Conservation (phyloP, 2,888 invertebrate species). For the Drosophila basisetae region DNA sequence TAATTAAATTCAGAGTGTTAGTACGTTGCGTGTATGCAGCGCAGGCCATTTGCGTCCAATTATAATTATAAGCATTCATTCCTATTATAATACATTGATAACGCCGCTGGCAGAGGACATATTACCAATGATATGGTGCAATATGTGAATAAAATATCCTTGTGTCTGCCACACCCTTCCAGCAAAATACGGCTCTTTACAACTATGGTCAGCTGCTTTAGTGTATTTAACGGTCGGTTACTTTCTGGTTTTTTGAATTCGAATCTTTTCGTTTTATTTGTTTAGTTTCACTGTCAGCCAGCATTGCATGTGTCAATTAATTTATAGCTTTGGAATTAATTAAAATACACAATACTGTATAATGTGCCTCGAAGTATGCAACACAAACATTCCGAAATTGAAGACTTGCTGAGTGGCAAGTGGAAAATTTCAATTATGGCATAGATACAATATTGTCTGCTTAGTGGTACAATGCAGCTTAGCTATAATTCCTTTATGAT, state of each 20-base stretch:
- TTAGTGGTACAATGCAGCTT: not conserved
- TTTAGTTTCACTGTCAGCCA: slow-evolving; percentile 33
- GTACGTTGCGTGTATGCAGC: slow-evolving; percentile 36
- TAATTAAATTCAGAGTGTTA: slow-evolving; percentile 70
- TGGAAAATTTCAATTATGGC: not conserved
- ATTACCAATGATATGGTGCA: not conserved
- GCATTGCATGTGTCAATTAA: slow-evolving; percentile 55
- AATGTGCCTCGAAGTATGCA: slow-evolving; percentile 36
- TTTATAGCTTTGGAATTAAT: slow-evolving; percentile 51
- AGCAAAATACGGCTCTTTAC: too few relatives aligned
- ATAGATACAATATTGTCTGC: not conserved
- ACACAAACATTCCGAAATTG: slow-evolving; percentile 5
- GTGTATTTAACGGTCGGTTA: not conserved
- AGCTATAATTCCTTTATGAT: not conserved
- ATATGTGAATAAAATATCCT: not conserved
- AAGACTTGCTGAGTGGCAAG: not conserved
- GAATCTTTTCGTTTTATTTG: not conserved
- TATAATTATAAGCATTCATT: slow-evolving; percentile 44
- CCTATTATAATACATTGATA: not conserved
- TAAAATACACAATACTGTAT: slow-evolving; percentile 13
- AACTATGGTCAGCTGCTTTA: too few relatives aligned
- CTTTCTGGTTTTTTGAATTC: not conserved
- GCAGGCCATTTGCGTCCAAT: slow-evolving; percentile 24
- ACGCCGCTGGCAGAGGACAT: not conserved
- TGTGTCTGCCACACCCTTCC: not conserved